A percentile compares a stretch with the other conserved stretches of the same genome.
Evolutionary conservation across 1,140 invertebrate species (phyloP).

Genomic region (Drosophila paulistorum): DNA sequence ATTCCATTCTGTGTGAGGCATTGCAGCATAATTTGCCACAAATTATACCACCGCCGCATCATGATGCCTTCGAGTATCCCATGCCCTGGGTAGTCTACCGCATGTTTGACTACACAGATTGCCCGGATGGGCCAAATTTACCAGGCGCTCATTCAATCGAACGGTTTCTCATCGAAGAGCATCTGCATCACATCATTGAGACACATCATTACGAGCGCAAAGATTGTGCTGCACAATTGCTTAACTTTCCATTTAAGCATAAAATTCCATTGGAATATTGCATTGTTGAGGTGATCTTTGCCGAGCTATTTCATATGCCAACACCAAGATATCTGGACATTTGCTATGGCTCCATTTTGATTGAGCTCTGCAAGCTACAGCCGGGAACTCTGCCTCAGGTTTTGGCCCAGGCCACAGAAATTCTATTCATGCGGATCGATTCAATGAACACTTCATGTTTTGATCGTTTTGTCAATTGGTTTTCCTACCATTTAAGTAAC

Average conservation of each 20-base stretch:
- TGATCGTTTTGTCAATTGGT: constrained; percentile 98
- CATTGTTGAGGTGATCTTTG: constrained; percentile 98
- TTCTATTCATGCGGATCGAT: constrained; percentile 97
- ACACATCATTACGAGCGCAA: constrained; percentile 95
- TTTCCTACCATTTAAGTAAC: constrained; percentile 99
- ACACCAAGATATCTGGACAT: constrained; percentile 94
- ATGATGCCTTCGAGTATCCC: constrained; percentile 94
- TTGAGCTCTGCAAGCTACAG: constrained; percentile 98
- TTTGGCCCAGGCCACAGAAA: constrained; percentile 98
- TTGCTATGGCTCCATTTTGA: constrained; percentile 96
- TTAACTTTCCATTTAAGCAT: constrained; percentile 95
- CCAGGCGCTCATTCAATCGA: constrained; percentile 99
- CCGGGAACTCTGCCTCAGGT: constrained; percentile 98
- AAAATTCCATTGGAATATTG: constrained; percentile 99
- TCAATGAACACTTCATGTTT: constrained; percentile 98
- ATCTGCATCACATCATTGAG: constrained; percentile 96
- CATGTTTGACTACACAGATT: constrained; percentile 99
- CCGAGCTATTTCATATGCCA: constrained; percentile 96
- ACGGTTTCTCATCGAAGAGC: constrained; percentile 98
- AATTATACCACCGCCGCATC: constrained; percentile 95
- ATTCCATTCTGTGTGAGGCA: constrained; percentile 96
- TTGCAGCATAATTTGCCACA: constrained; percentile 96
- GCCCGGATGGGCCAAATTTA: constrained; percentile 94
- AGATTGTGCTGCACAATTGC: constrained; percentile 95
- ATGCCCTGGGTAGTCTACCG: constrained; percentile 95